Percentiles rank a stretch among this genome's conserved stretches.
Evolutionary conservation across 2,113 vertebrate genomes (phyloP).

Genomic region (Corythornis cristatus): DNA sequence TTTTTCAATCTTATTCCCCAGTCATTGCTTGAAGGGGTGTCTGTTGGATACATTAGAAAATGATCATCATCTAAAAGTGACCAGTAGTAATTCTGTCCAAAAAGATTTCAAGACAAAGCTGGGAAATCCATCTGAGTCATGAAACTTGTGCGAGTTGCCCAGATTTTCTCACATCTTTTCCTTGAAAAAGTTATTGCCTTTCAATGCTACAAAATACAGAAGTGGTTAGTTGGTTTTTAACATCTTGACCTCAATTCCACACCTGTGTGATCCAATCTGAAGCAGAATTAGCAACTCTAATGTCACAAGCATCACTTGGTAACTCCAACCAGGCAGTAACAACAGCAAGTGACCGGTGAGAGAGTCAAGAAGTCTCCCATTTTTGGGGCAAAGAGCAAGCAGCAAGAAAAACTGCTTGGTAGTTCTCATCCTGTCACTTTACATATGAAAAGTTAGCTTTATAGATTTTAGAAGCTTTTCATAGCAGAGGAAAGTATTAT

Average conservation of each 20-base stretch:
- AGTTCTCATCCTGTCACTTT: neutral
- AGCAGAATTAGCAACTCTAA: neutral
- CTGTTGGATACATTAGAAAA: neutral
- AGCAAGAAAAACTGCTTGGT: neutral
- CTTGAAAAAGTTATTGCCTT: neutral
- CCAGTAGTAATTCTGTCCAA: neutral
- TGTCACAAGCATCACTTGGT: neutral
- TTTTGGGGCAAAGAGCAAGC: neutral
- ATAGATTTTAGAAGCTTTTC: neutral
- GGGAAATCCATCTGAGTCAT: neutral
- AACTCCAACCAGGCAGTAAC: neutral
- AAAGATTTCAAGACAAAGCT: neutral
- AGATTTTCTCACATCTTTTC: neutral
- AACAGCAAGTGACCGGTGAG: neutral
- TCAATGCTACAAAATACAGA: neutral
- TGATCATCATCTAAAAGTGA: neutral
- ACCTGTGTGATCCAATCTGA: neutral
- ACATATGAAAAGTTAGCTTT: neutral
- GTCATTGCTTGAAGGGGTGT: neutral
- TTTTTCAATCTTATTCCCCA: neutral
- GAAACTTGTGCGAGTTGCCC: neutral
- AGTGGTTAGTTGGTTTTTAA: neutral
- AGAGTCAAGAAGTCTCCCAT: neutral
- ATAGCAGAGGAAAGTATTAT: neutral
- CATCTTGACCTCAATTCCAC: neutral